Evolutionary conservation across 2,113 vertebrate species (phyloP), one percentile per base, ranked within the genome.

Genomic region (Tragelaphus buxtoni): DNA sequence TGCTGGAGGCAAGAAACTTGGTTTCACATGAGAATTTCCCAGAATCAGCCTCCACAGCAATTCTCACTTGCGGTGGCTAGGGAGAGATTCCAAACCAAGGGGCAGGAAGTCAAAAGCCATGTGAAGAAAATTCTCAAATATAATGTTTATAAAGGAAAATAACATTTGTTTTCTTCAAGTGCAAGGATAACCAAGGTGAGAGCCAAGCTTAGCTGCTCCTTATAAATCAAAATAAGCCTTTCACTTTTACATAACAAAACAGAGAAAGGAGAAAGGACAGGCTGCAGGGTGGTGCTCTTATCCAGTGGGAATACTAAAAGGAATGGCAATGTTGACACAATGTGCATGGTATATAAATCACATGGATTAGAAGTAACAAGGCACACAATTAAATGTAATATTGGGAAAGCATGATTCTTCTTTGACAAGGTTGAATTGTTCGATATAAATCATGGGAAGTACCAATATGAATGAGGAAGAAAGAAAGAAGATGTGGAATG

Each of bases 191-290:
- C n/a, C 82, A 96, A 97, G 92, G 88, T 90, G 87, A 96, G 12
- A 97, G 88, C 35, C 63, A 89, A 76, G 61, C 56, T 97, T 56
- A 65, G 90, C 55, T 90, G 51, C 84, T 88, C 20, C 84, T 94
- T 97, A 14, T 90, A 96, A 95, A 90, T 97, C 95, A 96, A 97
- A 94, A 95, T 55, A 92, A 85, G 56, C 82, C 60, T 94, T 94
- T 84, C 86, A 84, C 88, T 97, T 96, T 93, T 72, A 86, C 56
- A 65, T 86, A 85, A 97, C 95, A 90, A 94, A 97, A 58, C 60
- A 16, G 2, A 93, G 30, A 86, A 49, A 79, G 35, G 63, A n/a
- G 47, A 88, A 16, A 89, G 69, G 91, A 49, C 51, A 60, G 79
- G 90, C 93, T 96, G 65, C 56, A 76, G 83, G 60, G 51, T 49